phyloP scores from a whole-genome alignment of 2,888 invertebrate genomes.

The Caprella mutica region DNA sequence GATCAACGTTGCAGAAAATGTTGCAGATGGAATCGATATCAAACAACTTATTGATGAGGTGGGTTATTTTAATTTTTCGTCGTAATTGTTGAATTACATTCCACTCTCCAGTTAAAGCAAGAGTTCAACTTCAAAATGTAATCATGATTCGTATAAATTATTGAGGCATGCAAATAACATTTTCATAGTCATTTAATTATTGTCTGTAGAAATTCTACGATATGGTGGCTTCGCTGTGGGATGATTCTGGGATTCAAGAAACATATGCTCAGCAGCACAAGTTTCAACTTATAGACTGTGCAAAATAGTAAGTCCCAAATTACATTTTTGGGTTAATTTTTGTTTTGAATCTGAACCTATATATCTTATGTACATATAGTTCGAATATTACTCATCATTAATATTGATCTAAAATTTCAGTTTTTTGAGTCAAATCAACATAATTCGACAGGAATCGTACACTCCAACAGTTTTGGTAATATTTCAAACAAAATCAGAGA shows the following conservation, averaged over 20 bases:
- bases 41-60: too few relatives aligned
- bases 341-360: neutral
- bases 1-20: too few relatives aligned
- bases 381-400: neutral
- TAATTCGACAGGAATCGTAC: slow-evolving; percentile 53
- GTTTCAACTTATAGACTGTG: slow-evolving; percentile 66
- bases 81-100: too few relatives aligned
- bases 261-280: slow-evolving; percentile 60
- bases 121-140: too few relatives aligned
- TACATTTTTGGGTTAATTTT: neutral
- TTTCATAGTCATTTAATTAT: too few relatives aligned
- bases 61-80: too few relatives aligned
- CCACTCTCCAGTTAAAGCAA: too few relatives aligned
- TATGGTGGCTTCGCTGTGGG: slow-evolving; percentile 55
- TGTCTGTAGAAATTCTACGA: slow-evolving; percentile 63
- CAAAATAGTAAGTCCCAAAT: slow-evolving; percentile 59
- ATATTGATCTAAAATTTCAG: slow-evolving; percentile 50
- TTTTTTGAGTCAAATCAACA: slow-evolving; percentile 59
- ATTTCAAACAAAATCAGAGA: too few relatives aligned
- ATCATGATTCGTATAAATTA: too few relatives aligned
- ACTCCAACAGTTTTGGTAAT: slow-evolving; percentile 52
- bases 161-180: too few relatives aligned
- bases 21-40: too few relatives aligned
- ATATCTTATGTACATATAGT: neutral
- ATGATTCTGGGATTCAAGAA: slow-evolving; percentile 56